phyloP scores from a whole-genome alignment of 2,113 vertebrate genomes.

The Psephotus haematonotus region DNA sequence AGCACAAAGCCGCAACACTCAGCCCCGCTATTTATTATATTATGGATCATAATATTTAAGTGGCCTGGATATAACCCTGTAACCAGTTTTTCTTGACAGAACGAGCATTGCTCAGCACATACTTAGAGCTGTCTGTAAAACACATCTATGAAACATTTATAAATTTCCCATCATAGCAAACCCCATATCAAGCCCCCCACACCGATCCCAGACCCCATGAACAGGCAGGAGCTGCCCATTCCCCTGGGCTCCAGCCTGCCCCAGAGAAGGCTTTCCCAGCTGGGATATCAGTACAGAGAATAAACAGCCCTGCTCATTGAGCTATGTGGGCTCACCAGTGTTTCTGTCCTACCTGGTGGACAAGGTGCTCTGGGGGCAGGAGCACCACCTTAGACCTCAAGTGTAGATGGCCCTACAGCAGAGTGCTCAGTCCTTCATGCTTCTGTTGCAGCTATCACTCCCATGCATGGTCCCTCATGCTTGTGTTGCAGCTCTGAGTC shows the following conservation, averaged over 20 bases:
- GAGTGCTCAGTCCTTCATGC: not conserved
- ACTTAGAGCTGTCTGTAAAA: constrained; percentile 75
- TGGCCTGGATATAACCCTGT: constrained; percentile 68
- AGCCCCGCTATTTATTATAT: constrained; percentile 66
- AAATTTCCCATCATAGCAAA: constrained; percentile 61
- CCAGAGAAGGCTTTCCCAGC: no score
- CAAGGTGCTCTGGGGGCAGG: not conserved
- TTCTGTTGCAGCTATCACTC: not conserved
- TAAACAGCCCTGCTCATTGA: rapidly evolving
- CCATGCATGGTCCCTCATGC: not conserved
- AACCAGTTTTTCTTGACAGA: constrained; percentile 68
- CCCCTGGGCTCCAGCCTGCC: not conserved
- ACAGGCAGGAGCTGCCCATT: not conserved
- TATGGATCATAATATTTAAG: constrained; percentile 74
- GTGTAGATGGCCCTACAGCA: not conserved
- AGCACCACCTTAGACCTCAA: not conserved
- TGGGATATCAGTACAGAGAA: rapidly evolving
- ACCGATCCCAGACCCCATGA: not conserved
- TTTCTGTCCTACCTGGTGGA: not conserved
- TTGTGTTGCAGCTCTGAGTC: not conserved
- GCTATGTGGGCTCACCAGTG: rapidly evolving
- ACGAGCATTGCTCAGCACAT: constrained; percentile 55
- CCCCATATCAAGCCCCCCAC: not conserved
- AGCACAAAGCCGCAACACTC: not conserved
- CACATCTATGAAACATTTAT: constrained; percentile 63